Evolutionary conservation across 2,797 vertebrate species (phyloP), one percentile per base, ranked within the genome.

Genomic region (Tarsius wallacei): DNA sequence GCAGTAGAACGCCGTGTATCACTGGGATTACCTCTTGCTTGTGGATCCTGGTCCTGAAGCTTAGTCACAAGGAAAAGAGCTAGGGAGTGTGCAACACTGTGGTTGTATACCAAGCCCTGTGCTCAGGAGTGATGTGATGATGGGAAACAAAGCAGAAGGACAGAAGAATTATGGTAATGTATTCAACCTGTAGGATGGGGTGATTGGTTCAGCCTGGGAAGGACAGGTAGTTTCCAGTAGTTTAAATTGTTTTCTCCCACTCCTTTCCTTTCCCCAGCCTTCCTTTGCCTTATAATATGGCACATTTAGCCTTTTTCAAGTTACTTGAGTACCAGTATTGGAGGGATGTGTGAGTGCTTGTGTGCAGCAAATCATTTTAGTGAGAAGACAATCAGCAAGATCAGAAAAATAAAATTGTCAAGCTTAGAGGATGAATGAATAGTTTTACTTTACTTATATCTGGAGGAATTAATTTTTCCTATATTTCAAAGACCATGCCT

Each of bases 371-470:
- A 28, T 81, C 42, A 51, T 61, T 85, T 85, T 42, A 57, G 24
- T 28, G 33, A 21, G 22, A 49, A n/a, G 24, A 80, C 31, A 28
- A 17, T 26, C 33, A 85, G 77, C 26, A 84, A 36, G 84, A 57
- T 81, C n/a, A 86, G 47, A 53, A 89, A 81, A 87, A 88, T 82
- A 53, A 87, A 82, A 89, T 33, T 36, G 80, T 91, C 74, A 83
- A 42, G 21, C 57, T 83, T 74, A 88, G 59, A 89, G 61, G 42
- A 7, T 61, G 36, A 92, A 61, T 76, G 24, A 16, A 55, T 81
- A 55, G 26, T 74, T 91, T 93, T 47, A n/a, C 70, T 70, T 91
- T 24, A 59, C 53, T 91, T 78, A 21, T 42, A 87, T 87, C 47
- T 80, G 59, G 28, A 61, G 17, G 51, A 90, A 90, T 71, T 63